Evolutionary conservation across 2,113 vertebrate genomes (phyloP).

Genomic region (Carassius auratus): DNA sequence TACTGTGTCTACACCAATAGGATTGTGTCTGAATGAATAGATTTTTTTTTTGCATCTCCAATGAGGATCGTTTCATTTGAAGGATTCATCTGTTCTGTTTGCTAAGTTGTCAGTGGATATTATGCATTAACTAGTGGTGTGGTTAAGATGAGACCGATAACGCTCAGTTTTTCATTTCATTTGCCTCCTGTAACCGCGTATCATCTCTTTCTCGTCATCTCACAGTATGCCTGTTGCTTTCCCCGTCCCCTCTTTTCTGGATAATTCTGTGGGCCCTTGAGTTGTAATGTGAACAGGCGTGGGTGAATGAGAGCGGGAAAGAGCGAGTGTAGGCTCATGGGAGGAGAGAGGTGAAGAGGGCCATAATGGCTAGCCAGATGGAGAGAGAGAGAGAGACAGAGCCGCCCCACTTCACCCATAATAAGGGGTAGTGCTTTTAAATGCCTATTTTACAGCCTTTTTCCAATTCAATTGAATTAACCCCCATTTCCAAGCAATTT

Average conservation of each 20-base stretch:
- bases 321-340: slow-evolving; percentile 42
- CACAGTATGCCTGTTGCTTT: slow-evolving; percentile 38
- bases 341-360: slow-evolving; percentile 57
- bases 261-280: slow-evolving; percentile 50
- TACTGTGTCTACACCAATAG: not conserved
- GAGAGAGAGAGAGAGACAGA: slow-evolving; percentile 31
- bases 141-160: not conserved
- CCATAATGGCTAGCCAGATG: slow-evolving; percentile 56
- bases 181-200: not conserved
- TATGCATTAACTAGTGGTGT: not conserved
- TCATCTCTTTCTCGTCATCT: not conserved
- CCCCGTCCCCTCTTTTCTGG: slow-evolving; percentile 15
- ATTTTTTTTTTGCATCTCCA: slow-evolving; percentile 22
- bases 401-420: slow-evolving; percentile 61
- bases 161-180: slow-evolving; percentile 18
- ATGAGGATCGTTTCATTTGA: not conserved
- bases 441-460: slow-evolving; percentile 59
- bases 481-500: slow-evolving; percentile 62
- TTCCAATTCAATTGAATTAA: slow-evolving; percentile 62
- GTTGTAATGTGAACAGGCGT: slow-evolving; percentile 55
- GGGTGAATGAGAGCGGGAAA: slow-evolving; percentile 36
- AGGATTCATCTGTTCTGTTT: not conserved
- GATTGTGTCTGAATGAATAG: not conserved
- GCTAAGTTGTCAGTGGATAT: not conserved
- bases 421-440: slow-evolving; percentile 66